phyloP scores from a whole-genome alignment of 2,113 vertebrate genomes.

The Glaucomys volans region DNA sequence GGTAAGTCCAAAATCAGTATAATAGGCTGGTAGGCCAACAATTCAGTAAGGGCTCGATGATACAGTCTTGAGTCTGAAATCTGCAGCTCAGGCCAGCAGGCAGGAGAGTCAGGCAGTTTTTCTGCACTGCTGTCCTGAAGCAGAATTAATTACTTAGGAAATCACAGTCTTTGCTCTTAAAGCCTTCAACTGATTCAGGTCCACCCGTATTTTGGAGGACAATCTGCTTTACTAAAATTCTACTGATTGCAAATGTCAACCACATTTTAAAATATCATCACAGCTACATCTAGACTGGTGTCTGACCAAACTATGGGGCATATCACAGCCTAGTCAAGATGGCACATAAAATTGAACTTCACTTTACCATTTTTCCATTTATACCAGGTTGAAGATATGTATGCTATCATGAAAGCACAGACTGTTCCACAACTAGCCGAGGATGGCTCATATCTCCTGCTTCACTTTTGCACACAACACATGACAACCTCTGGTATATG shows the following conservation, averaged over 20 bases:
- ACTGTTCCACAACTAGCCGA: neutral
- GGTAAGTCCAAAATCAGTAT: neutral
- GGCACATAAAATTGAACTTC: neutral
- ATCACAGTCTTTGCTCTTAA: neutral
- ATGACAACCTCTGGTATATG: too few species aligned
- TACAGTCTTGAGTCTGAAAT: neutral
- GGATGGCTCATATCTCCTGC: neutral
- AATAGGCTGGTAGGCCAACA: neutral
- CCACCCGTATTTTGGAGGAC: neutral
- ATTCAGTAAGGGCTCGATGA: neutral
- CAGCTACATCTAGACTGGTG: neutral
- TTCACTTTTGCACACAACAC: neutral
- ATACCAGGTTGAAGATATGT: neutral
- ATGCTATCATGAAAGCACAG: neutral
- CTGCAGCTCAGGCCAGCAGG: neutral
- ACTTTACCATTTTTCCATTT: neutral
- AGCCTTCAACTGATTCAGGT: neutral
- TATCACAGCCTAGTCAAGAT: neutral
- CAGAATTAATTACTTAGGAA: neutral
- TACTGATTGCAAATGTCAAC: neutral
- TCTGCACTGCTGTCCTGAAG: neutral
- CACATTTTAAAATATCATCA: neutral
- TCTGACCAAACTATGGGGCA: neutral
- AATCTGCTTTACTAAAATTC: conserved; percentile 4
- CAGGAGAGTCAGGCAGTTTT: neutral